Conservation (phyloP, 2,888 invertebrate genomes). For the Aphidius colemani region DNA sequence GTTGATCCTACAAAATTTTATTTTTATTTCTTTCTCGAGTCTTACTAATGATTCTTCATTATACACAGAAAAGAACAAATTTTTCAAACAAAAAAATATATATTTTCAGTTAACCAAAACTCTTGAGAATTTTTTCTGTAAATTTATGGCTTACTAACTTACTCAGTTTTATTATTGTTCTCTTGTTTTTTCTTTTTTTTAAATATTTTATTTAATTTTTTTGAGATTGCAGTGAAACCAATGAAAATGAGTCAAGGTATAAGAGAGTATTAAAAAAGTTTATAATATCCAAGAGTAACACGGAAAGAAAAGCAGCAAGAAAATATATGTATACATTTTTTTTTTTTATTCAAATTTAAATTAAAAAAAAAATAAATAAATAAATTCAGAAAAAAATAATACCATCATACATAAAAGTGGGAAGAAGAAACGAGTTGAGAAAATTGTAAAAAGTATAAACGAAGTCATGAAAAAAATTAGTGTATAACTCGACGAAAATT, state of each 20-base stretch:
- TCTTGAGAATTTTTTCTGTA: background rate
- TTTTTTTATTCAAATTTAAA: constrained; percentile 30
- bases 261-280: no score
- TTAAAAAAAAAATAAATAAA: no score
- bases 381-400: background rate
- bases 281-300: background rate
- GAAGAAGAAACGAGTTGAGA: background rate
- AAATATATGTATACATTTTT: constrained; percentile 26
- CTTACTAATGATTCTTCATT: no score
- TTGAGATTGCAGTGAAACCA: no score
- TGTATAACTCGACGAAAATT: constrained; percentile 24
- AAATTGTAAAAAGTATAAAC: constrained; percentile 17
- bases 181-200: no score
- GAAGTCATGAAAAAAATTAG: constrained; percentile 20
- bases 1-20: no score
- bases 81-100: background rate
- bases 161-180: no score
- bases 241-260: no score
- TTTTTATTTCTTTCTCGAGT: no score
- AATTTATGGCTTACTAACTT: no score
- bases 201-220: no score
- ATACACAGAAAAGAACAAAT: background rate
- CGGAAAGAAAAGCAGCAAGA: constrained; percentile 35
- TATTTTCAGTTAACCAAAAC: background rate
- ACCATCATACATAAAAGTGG: background rate